Evolutionary conservation across 2,797 vertebrate genomes (phyloP), one percentile per base, ranked within the genome.

Genomic region (Megaceryle alcyon): DNA sequence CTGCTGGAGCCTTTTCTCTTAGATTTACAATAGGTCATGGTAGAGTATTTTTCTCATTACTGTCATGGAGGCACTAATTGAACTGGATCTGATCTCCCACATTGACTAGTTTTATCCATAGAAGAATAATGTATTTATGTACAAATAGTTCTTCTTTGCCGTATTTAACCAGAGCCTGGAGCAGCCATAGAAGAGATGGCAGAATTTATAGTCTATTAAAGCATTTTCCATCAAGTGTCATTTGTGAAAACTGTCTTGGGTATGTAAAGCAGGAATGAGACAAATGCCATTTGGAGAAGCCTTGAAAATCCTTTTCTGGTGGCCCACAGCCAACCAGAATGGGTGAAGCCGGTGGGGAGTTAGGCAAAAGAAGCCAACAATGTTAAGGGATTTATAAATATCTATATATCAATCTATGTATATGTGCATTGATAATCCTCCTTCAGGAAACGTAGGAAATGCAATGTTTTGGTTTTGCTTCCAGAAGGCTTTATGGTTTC

Each of bases 1-100:
- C 90, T 89, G 81, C 83, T 82, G 87, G 76, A 92, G 76, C 81
- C 83, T 94, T 94, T 96, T 95, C 94, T 90, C 57, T 91, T 92
- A 86, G 81, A 92, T 96, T 95, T 94, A 76, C 85, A 84, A 29
- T 66, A 92, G 91, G 66, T 92, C 64, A 57, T 70, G 79, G 60
- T 63, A 49, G 82, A 93, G 75, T 72, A 82, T 97, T 92, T 95
- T 94, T 81, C 87, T 86, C 63, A 39, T 95, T 95, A 75, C 76
- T 95, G 86, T 90, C 91, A 61, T 29, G 65, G 85, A 95, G 77
- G 76, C 86, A 73, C 43, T 89, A 86, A 92, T 78, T 95, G 94
- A 92, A 91, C 83, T 84, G 91, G 81, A 79, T 90, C 66, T 8
- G 11, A 63, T 97, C 88, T 94, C 60, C 81, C 49, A 48, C 63